phyloP scores from a whole-genome alignment of 2,888 invertebrate genomes.

The Drosophila lacicola region DNA sequence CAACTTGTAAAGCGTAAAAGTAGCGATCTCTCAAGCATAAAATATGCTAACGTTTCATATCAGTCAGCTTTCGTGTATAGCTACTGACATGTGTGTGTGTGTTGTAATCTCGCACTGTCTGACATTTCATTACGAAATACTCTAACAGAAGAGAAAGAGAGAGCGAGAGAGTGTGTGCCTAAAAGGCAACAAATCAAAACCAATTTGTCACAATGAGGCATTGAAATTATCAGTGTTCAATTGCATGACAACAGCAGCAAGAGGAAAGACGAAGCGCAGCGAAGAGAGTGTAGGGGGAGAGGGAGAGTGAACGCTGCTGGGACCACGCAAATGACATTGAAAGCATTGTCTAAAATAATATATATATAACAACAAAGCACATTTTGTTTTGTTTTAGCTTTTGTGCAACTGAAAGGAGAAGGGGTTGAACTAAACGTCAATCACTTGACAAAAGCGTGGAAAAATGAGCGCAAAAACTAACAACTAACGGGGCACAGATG shows the following conservation, averaged over 20 bases:
- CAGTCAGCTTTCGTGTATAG: conserved; percentile 31
- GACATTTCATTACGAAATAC: conserved; percentile 56
- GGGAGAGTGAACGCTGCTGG: conserved; percentile 19
- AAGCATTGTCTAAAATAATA: conserved; percentile 51
- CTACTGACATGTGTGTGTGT: conserved; percentile 25
- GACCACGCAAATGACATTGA: conserved; percentile 70
- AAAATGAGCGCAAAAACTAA: conserved; percentile 44
- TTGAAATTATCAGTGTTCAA: conserved; percentile 74
- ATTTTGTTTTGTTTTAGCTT: conserved; percentile 69
- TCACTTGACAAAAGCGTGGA: conserved; percentile 61
- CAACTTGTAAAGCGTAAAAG: conserved; percentile 49
- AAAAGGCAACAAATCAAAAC: conserved; percentile 66
- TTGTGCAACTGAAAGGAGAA: conserved; percentile 28
- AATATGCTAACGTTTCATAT: conserved; percentile 52
- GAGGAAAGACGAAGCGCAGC: conserved; percentile 7
- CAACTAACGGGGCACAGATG: conserved; percentile 39
- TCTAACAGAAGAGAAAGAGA: conserved; percentile 9
- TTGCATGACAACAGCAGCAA: conserved; percentile 48
- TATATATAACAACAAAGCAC: conserved; percentile 38
- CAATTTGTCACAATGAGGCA: conserved; percentile 74
- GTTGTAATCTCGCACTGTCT: conserved; percentile 56
- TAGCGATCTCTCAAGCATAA: conserved; percentile 69
- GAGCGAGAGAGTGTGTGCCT: conserved; percentile 5
- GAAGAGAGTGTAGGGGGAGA: conserved; percentile 6
- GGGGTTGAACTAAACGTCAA: conserved; percentile 65